phyloP scores from a whole-genome alignment of 2,888 invertebrate genomes.

The Cataglyphis livida region DNA sequence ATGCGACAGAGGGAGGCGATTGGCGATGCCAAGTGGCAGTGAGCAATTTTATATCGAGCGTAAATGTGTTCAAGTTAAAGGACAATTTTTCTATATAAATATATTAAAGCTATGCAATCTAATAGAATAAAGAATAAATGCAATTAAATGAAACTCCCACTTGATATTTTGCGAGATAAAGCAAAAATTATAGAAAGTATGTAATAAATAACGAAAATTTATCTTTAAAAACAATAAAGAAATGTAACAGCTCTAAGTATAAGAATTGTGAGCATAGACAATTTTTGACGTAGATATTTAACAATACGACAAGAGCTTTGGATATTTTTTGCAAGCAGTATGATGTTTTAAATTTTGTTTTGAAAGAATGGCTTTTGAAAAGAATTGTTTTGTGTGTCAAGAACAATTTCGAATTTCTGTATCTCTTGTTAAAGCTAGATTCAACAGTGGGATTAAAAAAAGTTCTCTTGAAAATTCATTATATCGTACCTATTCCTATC shows the following conservation, averaged over 20 bases:
- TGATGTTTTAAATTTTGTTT: neutral
- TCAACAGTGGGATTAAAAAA: neutral
- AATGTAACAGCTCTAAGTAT: neutral
- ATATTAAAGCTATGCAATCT: neutral
- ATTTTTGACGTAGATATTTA: neutral
- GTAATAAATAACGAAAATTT: neutral
- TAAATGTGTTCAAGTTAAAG: neutral
- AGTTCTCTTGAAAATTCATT: constrained; percentile 5
- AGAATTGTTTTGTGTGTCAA: neutral
- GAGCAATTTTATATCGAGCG: constrained; percentile 1
- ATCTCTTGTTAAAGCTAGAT: neutral
- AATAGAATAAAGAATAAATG: neutral
- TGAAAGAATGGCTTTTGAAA: neutral
- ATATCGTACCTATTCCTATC: neutral
- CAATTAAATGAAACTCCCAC: neutral
- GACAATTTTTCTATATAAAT: neutral
- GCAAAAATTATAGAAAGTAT: neutral
- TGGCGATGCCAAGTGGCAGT: neutral
- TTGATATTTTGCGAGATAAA: neutral
- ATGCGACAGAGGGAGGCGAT: neutral
- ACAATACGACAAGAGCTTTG: neutral
- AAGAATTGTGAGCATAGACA: neutral
- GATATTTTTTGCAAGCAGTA: neutral
- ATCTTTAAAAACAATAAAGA: neutral
- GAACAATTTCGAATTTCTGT: neutral